phyloP scores from a whole-genome alignment of 2,113 vertebrate species.

The Amphiprion percula region DNA sequence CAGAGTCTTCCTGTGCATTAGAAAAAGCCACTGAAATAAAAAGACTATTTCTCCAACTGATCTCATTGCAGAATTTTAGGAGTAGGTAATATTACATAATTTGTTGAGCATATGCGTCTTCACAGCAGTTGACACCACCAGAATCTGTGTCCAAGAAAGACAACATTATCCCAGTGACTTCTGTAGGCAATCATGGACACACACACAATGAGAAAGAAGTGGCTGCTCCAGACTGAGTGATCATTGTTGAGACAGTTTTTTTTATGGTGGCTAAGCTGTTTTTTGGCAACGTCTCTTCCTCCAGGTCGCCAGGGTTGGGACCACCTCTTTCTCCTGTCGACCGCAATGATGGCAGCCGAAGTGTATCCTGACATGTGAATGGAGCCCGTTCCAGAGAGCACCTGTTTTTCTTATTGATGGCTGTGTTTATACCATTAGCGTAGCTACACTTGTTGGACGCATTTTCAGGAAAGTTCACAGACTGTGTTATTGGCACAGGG shows the following conservation, averaged over 20 bases:
- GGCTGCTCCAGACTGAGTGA: slow-evolving; percentile 37
- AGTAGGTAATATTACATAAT: slow-evolving; percentile 67
- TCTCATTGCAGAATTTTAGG: slow-evolving; percentile 49
- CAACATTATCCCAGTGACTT: slow-evolving; percentile 24
- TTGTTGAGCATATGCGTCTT: slow-evolving; percentile 61
- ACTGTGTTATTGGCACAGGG: slow-evolving; percentile 58
- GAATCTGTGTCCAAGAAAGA: slow-evolving; percentile 26
- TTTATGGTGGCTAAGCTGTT: slow-evolving; percentile 32
- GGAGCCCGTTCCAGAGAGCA: slow-evolving; percentile 35
- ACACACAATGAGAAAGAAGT: not conserved
- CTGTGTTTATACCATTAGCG: slow-evolving; percentile 61
- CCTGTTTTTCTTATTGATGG: slow-evolving; percentile 69
- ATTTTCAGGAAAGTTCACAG: slow-evolving; percentile 51
- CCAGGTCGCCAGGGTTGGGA: slow-evolving; percentile 37
- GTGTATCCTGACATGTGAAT: slow-evolving; percentile 58
- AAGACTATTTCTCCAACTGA: slow-evolving; percentile 34
- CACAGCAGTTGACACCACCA: slow-evolving; percentile 39
- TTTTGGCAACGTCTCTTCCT: slow-evolving; percentile 47
- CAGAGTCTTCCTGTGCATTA: slow-evolving; percentile 24
- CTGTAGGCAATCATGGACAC: slow-evolving; percentile 31
- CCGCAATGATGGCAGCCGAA: slow-evolving; percentile 30
- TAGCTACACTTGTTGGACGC: slow-evolving; percentile 63
- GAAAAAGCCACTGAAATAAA: slow-evolving; percentile 39
- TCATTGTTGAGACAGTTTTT: slow-evolving; percentile 24
- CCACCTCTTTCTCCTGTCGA: slow-evolving; percentile 35